Conservation (phyloP, 2,888 invertebrate genomes). For the Polydrusus cervinus region DNA sequence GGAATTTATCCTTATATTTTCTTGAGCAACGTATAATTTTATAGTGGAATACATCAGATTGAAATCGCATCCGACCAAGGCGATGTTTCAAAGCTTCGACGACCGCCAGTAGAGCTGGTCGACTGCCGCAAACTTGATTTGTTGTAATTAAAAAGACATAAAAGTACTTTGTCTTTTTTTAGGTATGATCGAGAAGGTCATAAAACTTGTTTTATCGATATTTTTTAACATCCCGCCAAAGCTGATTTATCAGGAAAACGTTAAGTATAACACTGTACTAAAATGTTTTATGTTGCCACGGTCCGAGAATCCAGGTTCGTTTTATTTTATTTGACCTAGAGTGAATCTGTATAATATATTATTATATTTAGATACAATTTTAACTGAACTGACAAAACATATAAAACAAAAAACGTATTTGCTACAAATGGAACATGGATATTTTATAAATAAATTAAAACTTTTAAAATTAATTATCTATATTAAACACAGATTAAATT, state of each 20-base stretch:
- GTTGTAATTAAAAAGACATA: conserved; percentile 67
- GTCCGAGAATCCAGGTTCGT: conserved; percentile 25
- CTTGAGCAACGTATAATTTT: conserved; percentile 70
- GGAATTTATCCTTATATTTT: conserved; percentile 71
- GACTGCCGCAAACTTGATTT: conserved; percentile 63
- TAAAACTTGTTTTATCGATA: conserved; percentile 62
- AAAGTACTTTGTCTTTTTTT: conserved; percentile 61
- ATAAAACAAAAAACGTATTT: too few species aligned
- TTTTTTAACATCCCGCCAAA: conserved; percentile 53
- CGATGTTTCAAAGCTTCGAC: conserved; percentile 56
- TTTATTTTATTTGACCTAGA: conserved; percentile 30
- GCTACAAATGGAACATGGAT: too few species aligned
- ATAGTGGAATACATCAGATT: conserved; percentile 66
- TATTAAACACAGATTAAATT: too few species aligned
- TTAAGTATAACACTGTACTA: conserved; percentile 41
- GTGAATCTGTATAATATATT: neutral
- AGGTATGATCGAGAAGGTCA: conserved; percentile 59
- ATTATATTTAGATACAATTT: neutral
- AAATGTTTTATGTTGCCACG: conserved; percentile 40
- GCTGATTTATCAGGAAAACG: conserved; percentile 49
- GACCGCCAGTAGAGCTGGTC: conserved; percentile 58
- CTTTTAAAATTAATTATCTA: too few species aligned
- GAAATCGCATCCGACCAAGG: conserved; percentile 62
- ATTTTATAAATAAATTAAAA: too few species aligned
- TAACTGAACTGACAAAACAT: too few species aligned